phyloP scores from a whole-genome alignment of 2,888 invertebrate species.

The Orchestes rusci region DNA sequence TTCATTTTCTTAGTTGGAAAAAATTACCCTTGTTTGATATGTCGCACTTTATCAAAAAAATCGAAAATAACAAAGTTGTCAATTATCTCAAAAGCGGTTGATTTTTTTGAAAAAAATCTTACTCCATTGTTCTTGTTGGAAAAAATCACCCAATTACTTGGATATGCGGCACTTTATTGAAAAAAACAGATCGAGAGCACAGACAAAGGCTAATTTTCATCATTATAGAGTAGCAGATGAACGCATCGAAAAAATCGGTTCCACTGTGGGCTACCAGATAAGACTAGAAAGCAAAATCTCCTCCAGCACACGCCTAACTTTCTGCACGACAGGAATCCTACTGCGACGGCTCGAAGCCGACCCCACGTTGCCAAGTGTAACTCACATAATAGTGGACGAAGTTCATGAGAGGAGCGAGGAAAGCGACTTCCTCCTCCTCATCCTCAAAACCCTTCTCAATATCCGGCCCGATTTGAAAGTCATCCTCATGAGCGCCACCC shows the following conservation, averaged over 20 bases:
- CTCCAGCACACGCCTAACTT: conserved; percentile 71
- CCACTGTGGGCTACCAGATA: conserved; percentile 62
- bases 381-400: conserved; percentile 84
- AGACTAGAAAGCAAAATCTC: conserved; percentile 73
- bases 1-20: too few relatives aligned
- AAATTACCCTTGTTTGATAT: too few relatives aligned
- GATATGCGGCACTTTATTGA: too few relatives aligned
- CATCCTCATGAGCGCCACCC: conserved; percentile 88
- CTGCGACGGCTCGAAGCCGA: conserved; percentile 77
- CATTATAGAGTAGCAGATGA: conserved; percentile 65
- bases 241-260: conserved; percentile 69
- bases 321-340: conserved; percentile 91
- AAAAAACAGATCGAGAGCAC: too few relatives aligned
- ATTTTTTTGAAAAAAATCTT: too few relatives aligned
- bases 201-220: too few relatives aligned
- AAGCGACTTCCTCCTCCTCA: conserved; percentile 81
- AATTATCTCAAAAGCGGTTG: too few relatives aligned
- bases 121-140: too few relatives aligned
- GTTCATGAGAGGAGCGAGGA: conserved; percentile 89
- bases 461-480: conserved; percentile 70
- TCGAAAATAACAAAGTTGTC: too few relatives aligned
- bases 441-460: conserved; percentile 67
- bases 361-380: conserved; percentile 64
- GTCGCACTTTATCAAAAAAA: too few relatives aligned
- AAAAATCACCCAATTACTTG: too few relatives aligned